These are phyloP conservation scores for Embidobia sp. DNA, from an alignment of 2,888 invertebrate genomes.

Conservation along the genomic window DNA sequence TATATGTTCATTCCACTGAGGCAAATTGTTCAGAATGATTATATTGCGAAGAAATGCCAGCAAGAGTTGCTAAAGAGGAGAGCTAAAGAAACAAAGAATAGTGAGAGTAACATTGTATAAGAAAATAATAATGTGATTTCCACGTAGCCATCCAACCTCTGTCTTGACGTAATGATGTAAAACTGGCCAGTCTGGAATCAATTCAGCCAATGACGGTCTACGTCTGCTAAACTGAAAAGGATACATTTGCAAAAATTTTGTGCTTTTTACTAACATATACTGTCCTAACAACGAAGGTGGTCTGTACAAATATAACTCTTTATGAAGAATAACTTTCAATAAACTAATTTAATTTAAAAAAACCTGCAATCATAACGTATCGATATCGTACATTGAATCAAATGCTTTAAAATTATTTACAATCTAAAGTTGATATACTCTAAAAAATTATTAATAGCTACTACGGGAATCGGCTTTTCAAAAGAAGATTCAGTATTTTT, in stretches of 20 bases:
- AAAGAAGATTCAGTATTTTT: too few relatives aligned
- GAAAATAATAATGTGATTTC: slow-evolving; percentile 37
- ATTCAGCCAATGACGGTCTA: slow-evolving; percentile 95
- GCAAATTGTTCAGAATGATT: too few relatives aligned
- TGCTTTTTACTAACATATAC: not conserved
- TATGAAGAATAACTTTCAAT: too few relatives aligned
- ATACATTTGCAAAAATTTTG: slow-evolving; percentile 19
- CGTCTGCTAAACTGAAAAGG: slow-evolving; percentile 82
- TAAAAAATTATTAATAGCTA: too few relatives aligned
- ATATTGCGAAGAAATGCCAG: too few relatives aligned
- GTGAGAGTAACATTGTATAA: slow-evolving; percentile 27
- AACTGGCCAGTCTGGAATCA: slow-evolving; percentile 98
- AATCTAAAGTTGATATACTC: too few relatives aligned
- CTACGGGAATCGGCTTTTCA: too few relatives aligned
- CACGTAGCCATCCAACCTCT: slow-evolving; percentile 87
- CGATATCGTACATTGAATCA: too few relatives aligned
- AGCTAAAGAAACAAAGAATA: not conserved
- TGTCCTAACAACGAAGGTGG: slow-evolving; percentile 52
- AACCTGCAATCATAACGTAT: too few relatives aligned
- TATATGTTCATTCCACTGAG: too few relatives aligned
- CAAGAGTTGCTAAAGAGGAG: not conserved
- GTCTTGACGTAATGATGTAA: slow-evolving; percentile 91
- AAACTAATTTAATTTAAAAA: too few relatives aligned
- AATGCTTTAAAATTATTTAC: too few relatives aligned
- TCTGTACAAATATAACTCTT: slow-evolving; percentile 3